Conservation (phyloP, 2,113 vertebrate genomes). For the Tragelaphus buxtoni region DNA sequence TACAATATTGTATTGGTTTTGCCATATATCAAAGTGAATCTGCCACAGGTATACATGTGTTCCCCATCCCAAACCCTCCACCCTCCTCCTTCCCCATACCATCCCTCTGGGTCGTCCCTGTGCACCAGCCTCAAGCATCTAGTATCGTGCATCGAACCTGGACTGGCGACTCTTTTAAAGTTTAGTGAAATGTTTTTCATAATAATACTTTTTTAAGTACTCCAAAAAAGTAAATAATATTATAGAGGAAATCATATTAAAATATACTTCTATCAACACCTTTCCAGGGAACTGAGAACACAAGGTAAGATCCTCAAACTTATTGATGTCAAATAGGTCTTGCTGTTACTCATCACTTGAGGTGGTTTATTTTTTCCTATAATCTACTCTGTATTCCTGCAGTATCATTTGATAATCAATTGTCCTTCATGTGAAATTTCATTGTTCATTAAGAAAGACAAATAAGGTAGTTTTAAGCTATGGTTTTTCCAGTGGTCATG, state of each 20-base stretch:
- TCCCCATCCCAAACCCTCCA: too few species aligned
- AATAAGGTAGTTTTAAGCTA: not conserved
- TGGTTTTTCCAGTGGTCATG: too few species aligned
- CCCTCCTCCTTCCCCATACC: too few species aligned
- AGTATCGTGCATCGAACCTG: too few species aligned
- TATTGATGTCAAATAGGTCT: not conserved
- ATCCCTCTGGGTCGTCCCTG: too few species aligned
- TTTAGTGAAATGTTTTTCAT: not conserved
- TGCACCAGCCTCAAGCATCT: too few species aligned
- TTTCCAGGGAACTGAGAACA: not conserved
- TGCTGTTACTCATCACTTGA: not conserved
- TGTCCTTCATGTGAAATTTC: not conserved
- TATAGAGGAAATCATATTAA: not conserved
- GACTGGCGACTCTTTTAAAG: not conserved
- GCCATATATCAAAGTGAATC: too few species aligned
- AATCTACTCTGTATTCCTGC: not conserved
- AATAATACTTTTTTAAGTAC: not conserved
- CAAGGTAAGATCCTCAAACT: not conserved
- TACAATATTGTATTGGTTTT: too few species aligned
- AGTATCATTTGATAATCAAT: not conserved
- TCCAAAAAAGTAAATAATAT: not conserved
- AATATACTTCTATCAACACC: not conserved
- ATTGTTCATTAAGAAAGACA: not conserved
- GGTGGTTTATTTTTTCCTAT: not conserved
- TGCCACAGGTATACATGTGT: too few species aligned